Percentiles rank a stretch among this genome's conserved stretches.
These are phyloP conservation scores for Myotis vivesi DNA, from an alignment of 2,797 vertebrate genomes.

Conservation along the genomic window DNA sequence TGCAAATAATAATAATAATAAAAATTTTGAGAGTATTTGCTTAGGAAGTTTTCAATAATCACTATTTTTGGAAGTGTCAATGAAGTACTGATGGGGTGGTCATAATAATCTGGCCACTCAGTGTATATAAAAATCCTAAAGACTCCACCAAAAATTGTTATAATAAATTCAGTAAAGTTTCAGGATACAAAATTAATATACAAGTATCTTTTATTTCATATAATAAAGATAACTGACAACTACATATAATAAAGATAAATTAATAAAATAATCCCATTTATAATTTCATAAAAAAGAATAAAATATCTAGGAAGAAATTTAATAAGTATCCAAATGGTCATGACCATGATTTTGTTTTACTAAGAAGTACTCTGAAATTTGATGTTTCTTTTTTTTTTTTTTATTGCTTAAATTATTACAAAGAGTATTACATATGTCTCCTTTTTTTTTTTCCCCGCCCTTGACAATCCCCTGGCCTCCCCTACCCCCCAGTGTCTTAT, in stretches of 20 bases:
- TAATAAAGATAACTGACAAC: not conserved
- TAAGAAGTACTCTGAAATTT: not conserved
- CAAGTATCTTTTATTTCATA: not conserved
- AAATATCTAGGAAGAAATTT: not conserved
- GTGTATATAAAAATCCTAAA: not conserved
- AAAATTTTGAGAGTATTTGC: too few species aligned
- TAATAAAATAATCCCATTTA: not conserved
- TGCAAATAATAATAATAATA: too few species aligned
- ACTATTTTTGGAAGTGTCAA: too few species aligned
- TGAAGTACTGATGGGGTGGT: too few species aligned
- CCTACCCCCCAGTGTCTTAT: too few species aligned
- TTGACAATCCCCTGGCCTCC: too few species aligned
- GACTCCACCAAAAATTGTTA: not conserved
- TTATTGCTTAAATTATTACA: too few species aligned
- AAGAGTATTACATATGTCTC: too few species aligned
- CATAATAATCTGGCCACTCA: too few species aligned
- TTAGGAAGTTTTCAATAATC: too few species aligned
- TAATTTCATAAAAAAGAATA: not conserved
- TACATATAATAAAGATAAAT: not conserved
- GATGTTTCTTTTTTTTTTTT: slow-evolving; percentile 23
- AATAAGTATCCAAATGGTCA: not conserved
- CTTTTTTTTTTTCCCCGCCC: too few species aligned
- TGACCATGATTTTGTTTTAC: not conserved
- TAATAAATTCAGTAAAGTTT: not conserved
- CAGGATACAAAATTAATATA: not conserved